A percentile compares a stretch with the other conserved stretches of the same genome.
Conservation (phyloP, 30 jellyfish, hydroid and myxozoan species). For the Hydractinia echinata region DNA sequence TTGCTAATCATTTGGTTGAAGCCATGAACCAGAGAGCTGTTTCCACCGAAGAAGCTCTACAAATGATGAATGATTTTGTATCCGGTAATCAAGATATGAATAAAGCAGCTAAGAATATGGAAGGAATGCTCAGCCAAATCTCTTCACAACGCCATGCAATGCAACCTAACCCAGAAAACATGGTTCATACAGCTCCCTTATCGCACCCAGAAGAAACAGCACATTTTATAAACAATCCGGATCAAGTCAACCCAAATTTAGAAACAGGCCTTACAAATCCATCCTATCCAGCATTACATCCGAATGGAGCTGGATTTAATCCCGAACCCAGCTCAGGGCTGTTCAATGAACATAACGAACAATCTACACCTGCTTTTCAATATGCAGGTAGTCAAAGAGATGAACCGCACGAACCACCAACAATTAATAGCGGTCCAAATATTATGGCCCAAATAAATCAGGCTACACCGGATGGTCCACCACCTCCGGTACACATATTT, state of each 20-base stretch:
- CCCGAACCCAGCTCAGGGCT: background rate
- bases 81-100: constrained; percentile 95
- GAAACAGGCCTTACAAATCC: constrained; percentile 24
- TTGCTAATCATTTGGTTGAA: constrained; percentile 65
- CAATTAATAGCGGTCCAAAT: background rate
- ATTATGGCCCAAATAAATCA: constrained; percentile 4
- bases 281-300: background rate
- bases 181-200: background rate
- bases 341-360: constrained; percentile 22
- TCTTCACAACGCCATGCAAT: background rate
- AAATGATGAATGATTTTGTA: constrained; percentile 90
- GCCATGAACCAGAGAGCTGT: constrained; percentile 70
- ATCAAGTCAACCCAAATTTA: constrained; percentile 9
- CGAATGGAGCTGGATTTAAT: background rate
- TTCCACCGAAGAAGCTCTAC: constrained; percentile 89
- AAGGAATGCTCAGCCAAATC: constrained; percentile 37
- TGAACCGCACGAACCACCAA: constrained; percentile 6
- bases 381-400: constrained; percentile 2
- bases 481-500: constrained; percentile 20
- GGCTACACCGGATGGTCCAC: constrained; percentile 21
- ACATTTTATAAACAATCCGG: constrained; percentile 19
- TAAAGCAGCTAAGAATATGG: constrained; percentile 69
- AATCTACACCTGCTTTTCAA: constrained; percentile 15
- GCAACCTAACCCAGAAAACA: background rate
- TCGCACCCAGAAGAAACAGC: constrained; percentile 4